phyloP scores from a whole-genome alignment of 2,113 vertebrate species.

The Tretioscincus oriximinensis region DNA sequence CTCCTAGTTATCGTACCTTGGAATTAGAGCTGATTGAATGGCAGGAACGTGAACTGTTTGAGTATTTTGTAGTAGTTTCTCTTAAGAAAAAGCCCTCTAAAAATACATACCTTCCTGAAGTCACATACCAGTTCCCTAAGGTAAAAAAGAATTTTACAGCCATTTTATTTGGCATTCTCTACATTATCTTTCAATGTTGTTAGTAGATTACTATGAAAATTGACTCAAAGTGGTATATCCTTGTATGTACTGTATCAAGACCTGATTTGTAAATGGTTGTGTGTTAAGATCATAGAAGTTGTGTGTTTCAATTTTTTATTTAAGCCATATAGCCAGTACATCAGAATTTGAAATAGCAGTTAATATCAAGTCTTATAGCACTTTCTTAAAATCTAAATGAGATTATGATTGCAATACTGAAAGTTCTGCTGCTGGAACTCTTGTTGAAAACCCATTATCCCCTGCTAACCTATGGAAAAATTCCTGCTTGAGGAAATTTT shows the following conservation, averaged over 20 bases:
- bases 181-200: background rate
- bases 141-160: slow-evolving; percentile 67
- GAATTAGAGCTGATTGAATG: slow-evolving; percentile 97
- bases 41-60: slow-evolving; percentile 97
- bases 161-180: background rate
- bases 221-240: too few species aligned
- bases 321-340: background rate
- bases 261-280: background rate
- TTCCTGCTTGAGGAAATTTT: too few species aligned
- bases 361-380: too few species aligned
- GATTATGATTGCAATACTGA: too few species aligned
- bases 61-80: slow-evolving; percentile 97
- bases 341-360: background rate
- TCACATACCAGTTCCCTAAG: slow-evolving; percentile 99
- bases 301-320: background rate
- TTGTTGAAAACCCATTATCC: too few species aligned
- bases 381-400: too few species aligned
- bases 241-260: background rate
- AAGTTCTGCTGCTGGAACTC: too few species aligned
- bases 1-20: slow-evolving; percentile 94
- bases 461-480: too few species aligned
- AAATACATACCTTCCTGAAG: slow-evolving; percentile 91
- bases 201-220: background rate
- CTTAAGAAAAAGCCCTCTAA: slow-evolving; percentile 95
- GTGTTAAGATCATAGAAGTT: background rate